Evolutionary conservation across 2,888 invertebrate species (phyloP).

Genomic region (Hydraecia micacea): DNA sequence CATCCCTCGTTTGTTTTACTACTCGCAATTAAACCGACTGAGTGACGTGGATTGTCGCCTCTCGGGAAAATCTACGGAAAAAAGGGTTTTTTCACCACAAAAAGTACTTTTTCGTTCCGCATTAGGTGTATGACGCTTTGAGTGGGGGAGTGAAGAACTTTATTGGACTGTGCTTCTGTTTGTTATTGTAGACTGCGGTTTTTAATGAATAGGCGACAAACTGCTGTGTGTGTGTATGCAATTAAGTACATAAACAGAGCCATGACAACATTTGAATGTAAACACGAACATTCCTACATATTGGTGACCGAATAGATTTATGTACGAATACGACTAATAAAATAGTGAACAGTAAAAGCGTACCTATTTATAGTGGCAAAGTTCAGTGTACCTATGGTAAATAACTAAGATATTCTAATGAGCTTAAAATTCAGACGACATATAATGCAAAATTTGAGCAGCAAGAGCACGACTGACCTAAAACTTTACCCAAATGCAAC

Average conservation of each 20-base stretch:
- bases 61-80: constrained; percentile 73
- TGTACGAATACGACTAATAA: background rate
- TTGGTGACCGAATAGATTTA: background rate
- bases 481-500: constrained; percentile 29
- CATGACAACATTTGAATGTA: background rate
- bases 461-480: background rate
- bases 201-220: constrained; percentile 54
- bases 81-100: constrained; percentile 71
- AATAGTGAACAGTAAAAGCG: too few species aligned
- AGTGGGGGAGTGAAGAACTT: constrained; percentile 51
- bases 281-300: background rate
- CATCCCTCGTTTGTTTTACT: constrained; percentile 87
- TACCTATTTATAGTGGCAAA: background rate
- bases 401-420: background rate
- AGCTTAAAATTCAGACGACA: background rate
- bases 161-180: constrained; percentile 63
- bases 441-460: background rate
- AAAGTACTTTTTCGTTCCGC: constrained; percentile 64
- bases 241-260: constrained; percentile 27
- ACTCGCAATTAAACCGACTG: constrained; percentile 89
- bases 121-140: constrained; percentile 65
- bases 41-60: constrained; percentile 88
- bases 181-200: constrained; percentile 50
- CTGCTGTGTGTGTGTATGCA: constrained; percentile 9
- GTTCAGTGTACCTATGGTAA: background rate